These are phyloP conservation scores for Ceyx margarethae DNA, from an alignment of 2,113 vertebrate species.

Conservation along the genomic window DNA sequence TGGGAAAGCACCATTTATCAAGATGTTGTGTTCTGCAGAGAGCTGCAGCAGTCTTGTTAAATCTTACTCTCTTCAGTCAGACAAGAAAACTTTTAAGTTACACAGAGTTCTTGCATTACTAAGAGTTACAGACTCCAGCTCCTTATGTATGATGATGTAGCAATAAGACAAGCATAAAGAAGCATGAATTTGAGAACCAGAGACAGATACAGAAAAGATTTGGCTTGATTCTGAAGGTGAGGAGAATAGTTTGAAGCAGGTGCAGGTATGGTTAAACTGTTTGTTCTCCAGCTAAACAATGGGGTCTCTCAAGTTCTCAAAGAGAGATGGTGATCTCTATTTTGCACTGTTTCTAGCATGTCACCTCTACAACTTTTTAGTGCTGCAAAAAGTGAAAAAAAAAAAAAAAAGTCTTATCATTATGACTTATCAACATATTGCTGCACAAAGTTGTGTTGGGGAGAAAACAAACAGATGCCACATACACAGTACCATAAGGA, in stretches of 20 bases:
- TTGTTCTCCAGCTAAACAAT: not conserved
- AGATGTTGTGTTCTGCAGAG: not conserved
- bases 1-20: not conserved
- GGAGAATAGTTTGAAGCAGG: not conserved
- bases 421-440: not conserved
- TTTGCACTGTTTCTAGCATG: not conserved
- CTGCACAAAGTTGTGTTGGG: not conserved
- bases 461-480: slow-evolving; percentile 32
- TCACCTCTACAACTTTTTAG: not conserved
- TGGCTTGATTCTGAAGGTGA: not conserved
- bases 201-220: not conserved
- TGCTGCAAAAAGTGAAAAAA: not conserved
- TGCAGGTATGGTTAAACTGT: not conserved
- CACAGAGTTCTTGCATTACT: not conserved
- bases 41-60: not conserved
- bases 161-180: not conserved
- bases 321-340: not conserved
- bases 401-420: not conserved
- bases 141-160: not conserved
- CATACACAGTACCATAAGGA: not conserved
- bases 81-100: not conserved
- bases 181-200: not conserved
- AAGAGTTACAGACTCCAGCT: not conserved
- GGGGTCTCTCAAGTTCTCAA: not conserved
- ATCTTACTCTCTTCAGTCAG: not conserved